Evolutionary conservation across 2,113 vertebrate genomes (phyloP).

Genomic region (Aythya baeri): DNA sequence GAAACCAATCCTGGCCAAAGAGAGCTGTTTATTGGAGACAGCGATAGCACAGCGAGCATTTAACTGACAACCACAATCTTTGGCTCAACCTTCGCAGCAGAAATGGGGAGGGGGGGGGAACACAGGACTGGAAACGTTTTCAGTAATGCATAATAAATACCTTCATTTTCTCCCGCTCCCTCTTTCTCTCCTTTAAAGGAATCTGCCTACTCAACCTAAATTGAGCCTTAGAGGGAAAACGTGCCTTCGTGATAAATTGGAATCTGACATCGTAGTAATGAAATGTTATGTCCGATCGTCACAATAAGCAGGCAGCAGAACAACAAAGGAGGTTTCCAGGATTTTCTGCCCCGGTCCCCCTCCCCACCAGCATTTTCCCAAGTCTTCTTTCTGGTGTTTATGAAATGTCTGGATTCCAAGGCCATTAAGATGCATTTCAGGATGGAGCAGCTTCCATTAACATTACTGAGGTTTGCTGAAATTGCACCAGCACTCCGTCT

Average conservation of each 20-base stretch:
- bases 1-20: constrained; percentile 11
- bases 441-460: background rate
- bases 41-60: background rate
- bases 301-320: constrained; percentile 27
- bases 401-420: constrained; percentile 40
- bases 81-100: constrained; percentile 47
- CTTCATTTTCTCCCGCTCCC: background rate
- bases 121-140: background rate
- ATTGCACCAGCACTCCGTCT: background rate
- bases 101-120: background rate
- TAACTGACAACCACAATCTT: constrained; percentile 46
- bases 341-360: background rate
- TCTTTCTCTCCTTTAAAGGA: constrained; percentile 42
- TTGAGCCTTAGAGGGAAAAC: constrained; percentile 20
- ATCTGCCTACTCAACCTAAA: constrained; percentile 56
- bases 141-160: constrained; percentile 21
- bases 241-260: background rate
- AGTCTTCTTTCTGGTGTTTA: constrained; percentile 8
- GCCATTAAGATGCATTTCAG: constrained; percentile 10
- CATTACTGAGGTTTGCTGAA: background rate
- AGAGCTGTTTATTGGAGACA: constrained; percentile 26
- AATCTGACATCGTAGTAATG: background rate
- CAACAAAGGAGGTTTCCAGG: constrained; percentile 53
- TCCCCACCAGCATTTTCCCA: constrained; percentile 5
- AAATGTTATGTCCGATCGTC: constrained; percentile 15